Conservation (phyloP, 2,888 invertebrate species). For the Pelosia muscerda region DNA sequence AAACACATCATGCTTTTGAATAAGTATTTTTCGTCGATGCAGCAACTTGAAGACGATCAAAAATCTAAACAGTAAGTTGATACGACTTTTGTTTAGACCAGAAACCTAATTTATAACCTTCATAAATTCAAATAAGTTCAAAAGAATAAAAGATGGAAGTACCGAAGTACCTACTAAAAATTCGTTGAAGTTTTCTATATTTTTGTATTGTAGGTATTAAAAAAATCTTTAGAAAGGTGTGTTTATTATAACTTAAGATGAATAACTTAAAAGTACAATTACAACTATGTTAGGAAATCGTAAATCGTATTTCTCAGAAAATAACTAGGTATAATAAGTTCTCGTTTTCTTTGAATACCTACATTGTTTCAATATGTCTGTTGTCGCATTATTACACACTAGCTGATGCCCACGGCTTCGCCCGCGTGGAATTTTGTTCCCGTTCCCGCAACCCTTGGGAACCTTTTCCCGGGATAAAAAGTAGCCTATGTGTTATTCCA, state of each 20-base stretch:
- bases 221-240: background rate
- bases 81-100: conserved; percentile 4
- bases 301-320: background rate
- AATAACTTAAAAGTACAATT: background rate
- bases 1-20: conserved; percentile 55
- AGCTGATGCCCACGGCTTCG: too few species aligned
- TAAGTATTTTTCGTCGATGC: conserved; percentile 68
- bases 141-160: background rate
- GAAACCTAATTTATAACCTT: background rate
- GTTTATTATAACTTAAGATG: background rate
- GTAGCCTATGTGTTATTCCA: too few species aligned
- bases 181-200: too few species aligned
- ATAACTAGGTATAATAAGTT: too few species aligned
- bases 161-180: background rate
- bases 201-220: background rate
- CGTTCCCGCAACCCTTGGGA: too few species aligned
- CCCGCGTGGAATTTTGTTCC: too few species aligned
- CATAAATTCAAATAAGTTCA: background rate
- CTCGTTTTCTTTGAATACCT: conserved; percentile 6
- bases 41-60: conserved; percentile 29
- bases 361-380: background rate
- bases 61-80: conserved; percentile 52
- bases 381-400: background rate
- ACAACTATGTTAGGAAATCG: background rate
- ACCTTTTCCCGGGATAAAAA: too few species aligned